Conservation (phyloP, 2,113 vertebrate species). For the Myrmecophaga tridactyla region DNA sequence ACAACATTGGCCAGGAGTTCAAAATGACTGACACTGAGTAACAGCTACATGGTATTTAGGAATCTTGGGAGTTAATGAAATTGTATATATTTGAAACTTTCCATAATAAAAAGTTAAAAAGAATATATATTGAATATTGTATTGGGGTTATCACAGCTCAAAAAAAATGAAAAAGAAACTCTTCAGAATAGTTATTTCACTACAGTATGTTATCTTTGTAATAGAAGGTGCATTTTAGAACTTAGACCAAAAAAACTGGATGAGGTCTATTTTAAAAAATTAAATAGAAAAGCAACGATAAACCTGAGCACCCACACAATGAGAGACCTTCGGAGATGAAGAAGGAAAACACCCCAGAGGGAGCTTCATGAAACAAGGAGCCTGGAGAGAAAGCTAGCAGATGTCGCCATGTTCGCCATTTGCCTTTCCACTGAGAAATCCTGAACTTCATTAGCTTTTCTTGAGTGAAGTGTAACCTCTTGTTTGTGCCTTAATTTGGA, state of each 20-base stretch:
- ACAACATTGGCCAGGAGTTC: background rate
- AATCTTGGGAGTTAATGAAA: background rate
- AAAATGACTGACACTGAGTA: background rate
- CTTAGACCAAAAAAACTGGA: background rate
- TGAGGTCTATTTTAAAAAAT: background rate
- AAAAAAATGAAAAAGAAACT: background rate
- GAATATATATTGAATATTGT: background rate
- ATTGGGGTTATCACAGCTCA: background rate
- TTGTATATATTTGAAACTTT: background rate
- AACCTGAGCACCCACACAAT: no score
- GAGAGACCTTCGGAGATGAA: no score
- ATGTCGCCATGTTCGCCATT: no score
- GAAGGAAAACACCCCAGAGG: no score
- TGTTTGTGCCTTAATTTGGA: no score
- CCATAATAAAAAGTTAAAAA: background rate
- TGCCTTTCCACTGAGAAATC: no score
- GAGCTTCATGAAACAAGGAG: no score
- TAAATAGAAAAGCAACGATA: slow-evolving; percentile 12
- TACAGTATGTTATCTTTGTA: background rate
- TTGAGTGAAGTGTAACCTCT: no score
- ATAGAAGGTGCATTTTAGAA: slow-evolving; percentile 33
- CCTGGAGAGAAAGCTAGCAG: no score
- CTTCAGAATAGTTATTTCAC: background rate
- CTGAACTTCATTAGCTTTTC: no score
- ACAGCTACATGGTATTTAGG: background rate